phyloP scores from a whole-genome alignment of 1,140 invertebrate genomes.

The Temnothorax nylanderi region DNA sequence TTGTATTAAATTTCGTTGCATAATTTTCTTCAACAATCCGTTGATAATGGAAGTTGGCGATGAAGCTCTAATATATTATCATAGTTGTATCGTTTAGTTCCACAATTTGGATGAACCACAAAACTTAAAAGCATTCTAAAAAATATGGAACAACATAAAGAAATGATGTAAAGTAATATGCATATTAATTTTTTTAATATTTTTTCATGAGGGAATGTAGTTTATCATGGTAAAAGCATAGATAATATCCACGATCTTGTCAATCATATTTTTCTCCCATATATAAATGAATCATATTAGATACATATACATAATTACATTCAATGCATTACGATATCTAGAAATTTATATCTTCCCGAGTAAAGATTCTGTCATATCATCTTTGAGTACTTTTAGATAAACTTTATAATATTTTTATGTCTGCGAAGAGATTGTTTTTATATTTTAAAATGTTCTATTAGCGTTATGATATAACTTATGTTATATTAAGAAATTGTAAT shows the following conservation, averaged over 20 bases:
- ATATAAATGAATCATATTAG: background rate
- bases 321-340: slow-evolving; percentile 4
- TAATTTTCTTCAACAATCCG: background rate
- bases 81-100: slow-evolving; percentile 43
- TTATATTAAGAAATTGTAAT: slow-evolving; percentile 43
- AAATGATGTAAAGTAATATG: background rate
- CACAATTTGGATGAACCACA: background rate
- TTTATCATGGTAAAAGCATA: slow-evolving; percentile 4
- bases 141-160: background rate
- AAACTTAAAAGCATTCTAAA: slow-evolving; percentile 21
- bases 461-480: background rate
- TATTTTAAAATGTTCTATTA: slow-evolving; percentile 42
- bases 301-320: slow-evolving; percentile 35
- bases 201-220: slow-evolving; percentile 35
- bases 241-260: slow-evolving; percentile 28
- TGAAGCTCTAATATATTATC: slow-evolving; percentile 46
- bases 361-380: slow-evolving; percentile 43
- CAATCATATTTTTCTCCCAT: slow-evolving; percentile 47
- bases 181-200: slow-evolving; percentile 36
- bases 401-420: slow-evolving; percentile 56
- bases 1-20: slow-evolving; percentile 51
- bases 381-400: slow-evolving; percentile 43
- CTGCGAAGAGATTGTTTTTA: slow-evolving; percentile 28
- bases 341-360: slow-evolving; percentile 45
- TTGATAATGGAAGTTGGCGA: slow-evolving; percentile 11